Conservation (phyloP, 2,888 invertebrate species). For the Dendrolimus houi region DNA sequence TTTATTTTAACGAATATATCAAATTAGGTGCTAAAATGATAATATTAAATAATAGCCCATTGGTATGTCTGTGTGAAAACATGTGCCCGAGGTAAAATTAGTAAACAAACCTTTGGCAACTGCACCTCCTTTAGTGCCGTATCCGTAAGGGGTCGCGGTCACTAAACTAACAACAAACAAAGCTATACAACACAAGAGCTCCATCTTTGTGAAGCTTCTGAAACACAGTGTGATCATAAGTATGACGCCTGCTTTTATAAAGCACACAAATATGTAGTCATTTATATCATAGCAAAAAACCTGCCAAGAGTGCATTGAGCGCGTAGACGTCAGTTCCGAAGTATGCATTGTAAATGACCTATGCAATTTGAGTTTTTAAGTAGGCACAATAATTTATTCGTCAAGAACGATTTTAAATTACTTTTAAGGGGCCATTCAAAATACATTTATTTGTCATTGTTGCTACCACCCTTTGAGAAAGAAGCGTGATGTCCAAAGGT, state of each 20-base stretch:
- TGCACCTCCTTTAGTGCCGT: slow-evolving; percentile 55
- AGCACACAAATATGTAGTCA: slow-evolving; percentile 62
- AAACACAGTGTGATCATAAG: slow-evolving; percentile 53
- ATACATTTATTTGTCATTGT: too few relatives aligned
- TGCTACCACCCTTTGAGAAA: too few relatives aligned
- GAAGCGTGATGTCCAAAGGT: too few relatives aligned
- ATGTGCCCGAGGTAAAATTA: slow-evolving; percentile 3
- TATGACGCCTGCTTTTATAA: slow-evolving; percentile 59
- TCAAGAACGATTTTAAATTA: not conserved
- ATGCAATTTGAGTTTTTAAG: not conserved
- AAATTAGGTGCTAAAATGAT: slow-evolving; percentile 5
- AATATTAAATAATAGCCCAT: slow-evolving; percentile 1
- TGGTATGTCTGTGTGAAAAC: not conserved
- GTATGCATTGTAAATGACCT: not conserved
- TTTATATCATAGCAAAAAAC: slow-evolving; percentile 61
- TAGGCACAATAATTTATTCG: not conserved
- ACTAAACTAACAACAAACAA: slow-evolving; percentile 40
- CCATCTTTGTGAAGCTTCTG: slow-evolving; percentile 62
- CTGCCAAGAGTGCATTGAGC: slow-evolving; percentile 16
- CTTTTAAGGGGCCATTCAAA: too few relatives aligned
- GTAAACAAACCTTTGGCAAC: slow-evolving; percentile 48
- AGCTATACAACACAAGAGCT: slow-evolving; percentile 52
- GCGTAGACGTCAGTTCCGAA: not conserved
- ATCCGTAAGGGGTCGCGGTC: slow-evolving; percentile 52
- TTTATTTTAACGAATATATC: not conserved